Evolutionary conservation across 2,113 vertebrate genomes (phyloP).

Genomic region (Fulmarus glacialis): DNA sequence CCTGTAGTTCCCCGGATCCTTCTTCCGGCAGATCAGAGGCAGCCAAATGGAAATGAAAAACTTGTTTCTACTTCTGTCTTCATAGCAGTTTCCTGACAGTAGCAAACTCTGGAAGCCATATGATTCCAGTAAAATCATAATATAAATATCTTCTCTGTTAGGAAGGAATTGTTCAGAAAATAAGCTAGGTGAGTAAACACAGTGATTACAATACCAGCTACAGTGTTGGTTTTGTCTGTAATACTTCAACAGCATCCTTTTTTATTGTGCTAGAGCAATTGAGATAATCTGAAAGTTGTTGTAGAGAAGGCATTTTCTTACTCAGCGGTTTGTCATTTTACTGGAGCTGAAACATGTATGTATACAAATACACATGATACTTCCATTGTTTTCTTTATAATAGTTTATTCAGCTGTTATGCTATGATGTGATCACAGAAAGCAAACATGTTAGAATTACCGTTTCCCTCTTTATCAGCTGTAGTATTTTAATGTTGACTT

Average conservation of each 20-base stretch:
- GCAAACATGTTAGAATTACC: not conserved
- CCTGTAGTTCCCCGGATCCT: too few species aligned
- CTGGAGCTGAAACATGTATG: not conserved
- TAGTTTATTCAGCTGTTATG: not conserved
- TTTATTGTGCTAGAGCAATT: not conserved
- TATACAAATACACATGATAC: not conserved
- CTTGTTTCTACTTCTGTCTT: not conserved
- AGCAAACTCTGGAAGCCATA: not conserved
- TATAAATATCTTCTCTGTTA: not conserved
- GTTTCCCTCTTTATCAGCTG: not conserved
- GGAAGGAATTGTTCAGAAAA: not conserved
- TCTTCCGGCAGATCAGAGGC: not conserved
- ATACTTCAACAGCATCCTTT: not conserved
- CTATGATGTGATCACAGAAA: not conserved
- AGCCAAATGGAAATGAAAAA: not conserved
- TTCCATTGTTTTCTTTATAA: not conserved
- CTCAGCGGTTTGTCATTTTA: not conserved
- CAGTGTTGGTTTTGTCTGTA: not conserved
- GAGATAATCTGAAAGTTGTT: not conserved
- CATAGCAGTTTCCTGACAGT: not conserved
- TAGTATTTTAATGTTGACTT: not conserved
- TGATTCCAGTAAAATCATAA: not conserved
- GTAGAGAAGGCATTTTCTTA: not conserved
- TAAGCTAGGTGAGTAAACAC: not conserved
- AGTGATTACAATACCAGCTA: not conserved